Base-by-base conservation (phyloP, 2,113 vertebrate species). In the Melospiza georgiana region DNA sequence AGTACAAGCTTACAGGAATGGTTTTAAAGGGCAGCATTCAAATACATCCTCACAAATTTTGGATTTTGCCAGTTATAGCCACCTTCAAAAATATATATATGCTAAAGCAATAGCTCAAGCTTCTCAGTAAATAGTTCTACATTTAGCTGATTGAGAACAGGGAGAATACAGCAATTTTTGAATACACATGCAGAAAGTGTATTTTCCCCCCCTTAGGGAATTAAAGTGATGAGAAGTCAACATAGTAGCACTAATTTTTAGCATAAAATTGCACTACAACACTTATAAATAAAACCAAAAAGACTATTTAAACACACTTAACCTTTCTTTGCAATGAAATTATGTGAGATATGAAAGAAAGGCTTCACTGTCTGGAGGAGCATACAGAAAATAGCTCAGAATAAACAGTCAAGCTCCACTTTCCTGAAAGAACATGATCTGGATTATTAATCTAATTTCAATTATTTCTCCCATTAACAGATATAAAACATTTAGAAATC, bases 41-140 rank as follows among this genome's bases (percentile, higher is more conserved):
- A 97, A 97, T 84, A 89, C 44, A 95, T 61, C 61, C 86, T 95
- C 94, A 87, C 81, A 96, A 96, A 94, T 97, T 96, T 95, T 81
- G 59, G 67, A 84, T 93, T 92, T 90, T 88, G 83, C 59, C 87
- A 94, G 83, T 79, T 58, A 88, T 46, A 85, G 74, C 82, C 94
- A 94, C 92, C 81, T 73, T 86, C 28, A 5, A 48, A 94, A 84
- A 93, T 54, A 89, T 35, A 83, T 54, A 78, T 30, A 90, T 97
- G 92, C 84, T 68, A 84, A 66, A 69, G 28, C 80, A 86, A 77
- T 66, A 78, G 19, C 27, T 93, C 61, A 69, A 80, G 87, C 44
- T 88, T 62, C 84, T 94, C 66, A 79, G 67, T 82, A 90, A 94
- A 58, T 55, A n/a, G 51, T 91, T 85, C 74, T 73, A 44, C 19